Evolutionary conservation across 2,888 invertebrate genomes (phyloP), one percentile per base, ranked within the genome.

Genomic region (Caenorhabditis zanzibari): DNA sequence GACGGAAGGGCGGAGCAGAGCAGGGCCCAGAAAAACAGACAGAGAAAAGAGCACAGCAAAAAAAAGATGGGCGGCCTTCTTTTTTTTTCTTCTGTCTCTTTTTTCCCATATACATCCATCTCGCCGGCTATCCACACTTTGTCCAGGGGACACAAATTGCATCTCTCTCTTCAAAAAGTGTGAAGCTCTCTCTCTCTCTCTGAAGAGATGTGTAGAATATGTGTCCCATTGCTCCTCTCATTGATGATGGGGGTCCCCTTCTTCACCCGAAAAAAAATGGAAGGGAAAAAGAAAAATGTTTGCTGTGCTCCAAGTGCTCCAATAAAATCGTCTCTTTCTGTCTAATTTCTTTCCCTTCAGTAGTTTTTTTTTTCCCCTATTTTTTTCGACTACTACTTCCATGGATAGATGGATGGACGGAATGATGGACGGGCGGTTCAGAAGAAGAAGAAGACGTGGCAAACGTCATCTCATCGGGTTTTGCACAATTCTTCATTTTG

Each of bases 281-380:
- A 28, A 41, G 26, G 26, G 35, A 32, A 28, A 22, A 26, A 38
- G 59, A 35, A 38, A 59, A 61, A 35, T 32, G 59, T 59, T 22
- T 61, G 16, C 35, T 41, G 24, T 58, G 61, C 72, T 56, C 38
- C 26, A 63, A 63, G 63, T 63, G 63, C 63, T 63, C 41, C 44
- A 63, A 54, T 63, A 77, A 76, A 76, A 76, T 68, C 66, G 74
- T 44, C 38, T 3, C 19, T 44, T 44, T 44, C 63, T 63, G 63
- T 63, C 75, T 74, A 74, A 74, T 74, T 74, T 73, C 54, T 58
- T 71, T 72, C 73, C 32, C n/a, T 5, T 32, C n/a, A 14, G n/a
- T n/a, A n/a, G n/a, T n/a, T n/a, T 1, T 16, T 28, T 58, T 58
- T 58, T 28, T 16, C n/a, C 26, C 14, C 5, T 47, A 5, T 19